Percentiles rank a stretch among this genome's conserved stretches.
phyloP scores from a whole-genome alignment of 2,888 invertebrate species.

The Macropis europaea region DNA sequence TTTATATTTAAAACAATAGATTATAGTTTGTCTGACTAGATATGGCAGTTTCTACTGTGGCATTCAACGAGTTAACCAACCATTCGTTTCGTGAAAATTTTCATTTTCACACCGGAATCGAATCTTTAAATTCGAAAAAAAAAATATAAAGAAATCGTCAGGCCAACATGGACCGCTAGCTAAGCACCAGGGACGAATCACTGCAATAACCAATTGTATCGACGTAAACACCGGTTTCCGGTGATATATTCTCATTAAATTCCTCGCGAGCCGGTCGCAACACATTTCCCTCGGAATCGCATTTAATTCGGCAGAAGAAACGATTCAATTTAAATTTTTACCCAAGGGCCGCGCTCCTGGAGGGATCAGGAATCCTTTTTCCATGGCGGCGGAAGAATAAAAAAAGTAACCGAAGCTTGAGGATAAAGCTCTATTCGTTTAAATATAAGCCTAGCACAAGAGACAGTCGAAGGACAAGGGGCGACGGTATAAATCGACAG shows the following conservation, averaged over 20 bases:
- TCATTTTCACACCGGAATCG: too few species aligned
- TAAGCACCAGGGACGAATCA: too few species aligned
- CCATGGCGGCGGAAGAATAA: not conserved
- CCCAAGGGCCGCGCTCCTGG: not conserved
- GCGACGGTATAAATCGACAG: constrained; percentile 61
- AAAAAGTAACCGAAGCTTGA: not conserved
- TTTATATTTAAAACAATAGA: too few species aligned
- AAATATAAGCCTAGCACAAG: constrained; percentile 42
- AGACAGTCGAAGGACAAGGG: constrained; percentile 43
- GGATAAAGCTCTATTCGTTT: constrained; percentile 44
- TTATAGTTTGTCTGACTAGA: too few species aligned
- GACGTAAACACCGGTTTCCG: too few species aligned
- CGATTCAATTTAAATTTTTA: constrained; percentile 45
- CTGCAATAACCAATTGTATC: too few species aligned
- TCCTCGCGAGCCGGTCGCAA: not conserved
- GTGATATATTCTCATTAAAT: constrained; percentile 7
- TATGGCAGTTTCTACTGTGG: too few species aligned
- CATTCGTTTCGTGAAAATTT: too few species aligned
- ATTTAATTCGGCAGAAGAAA: constrained; percentile 29
- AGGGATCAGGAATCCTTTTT: constrained; percentile 13
- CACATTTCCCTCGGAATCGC: not conserved
- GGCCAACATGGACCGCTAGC: too few species aligned
- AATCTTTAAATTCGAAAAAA: too few species aligned
- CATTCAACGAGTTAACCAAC: too few species aligned
- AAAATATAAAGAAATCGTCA: too few species aligned